Base-by-base conservation (phyloP, 2,888 invertebrate genomes). In the Drosophila emarginata region DNA sequence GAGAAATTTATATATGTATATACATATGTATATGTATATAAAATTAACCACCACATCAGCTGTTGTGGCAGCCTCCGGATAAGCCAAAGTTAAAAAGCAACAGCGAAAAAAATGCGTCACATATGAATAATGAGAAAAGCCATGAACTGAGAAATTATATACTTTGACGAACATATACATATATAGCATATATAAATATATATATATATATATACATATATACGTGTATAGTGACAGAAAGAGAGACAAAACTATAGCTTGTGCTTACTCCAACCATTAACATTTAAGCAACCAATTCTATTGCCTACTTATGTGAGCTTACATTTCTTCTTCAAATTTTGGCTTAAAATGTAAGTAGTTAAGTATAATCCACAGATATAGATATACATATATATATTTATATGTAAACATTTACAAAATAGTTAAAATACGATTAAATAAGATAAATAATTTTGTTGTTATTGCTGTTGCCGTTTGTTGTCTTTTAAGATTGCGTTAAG, bases 251-350 rank as follows among this genome's bases (percentile, higher is more conserved):
- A 2, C 18, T n/a, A 3, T 7, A 52, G 51, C 51, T 52, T n/a
- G n/a, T 37, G 37, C 6, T 9, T 11, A 1, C 4, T 7, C 11
- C 21, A 4, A 12, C n/a, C 51, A 11, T 32, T 11, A 23, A 23
- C 15, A 15, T 11, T 50, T 9, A 21, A 50, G 12, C 3, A 21
- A 21, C 11, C 15, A 54, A 32, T 54, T 54, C 7, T 54, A 2
- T 54, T 36, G 54, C 54, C 54, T 54, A 54, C 54, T 54, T 54
- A 54, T 36, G 54, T 36, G 54, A 18, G 54, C 36, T 54, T 54
- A 54, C 36, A 18, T 54, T 21, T 54, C 45, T 4, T 18, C 18
- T 18, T 36, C 36, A 15, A 14, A 12, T 18, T 2, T 36, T 5
- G 4, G 52, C 26, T 14, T 14, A 6, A 26, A n/a, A 14, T 52